Evolutionary conservation across 2,113 vertebrate species (phyloP).

Genomic region (Zosterops japonicus): DNA sequence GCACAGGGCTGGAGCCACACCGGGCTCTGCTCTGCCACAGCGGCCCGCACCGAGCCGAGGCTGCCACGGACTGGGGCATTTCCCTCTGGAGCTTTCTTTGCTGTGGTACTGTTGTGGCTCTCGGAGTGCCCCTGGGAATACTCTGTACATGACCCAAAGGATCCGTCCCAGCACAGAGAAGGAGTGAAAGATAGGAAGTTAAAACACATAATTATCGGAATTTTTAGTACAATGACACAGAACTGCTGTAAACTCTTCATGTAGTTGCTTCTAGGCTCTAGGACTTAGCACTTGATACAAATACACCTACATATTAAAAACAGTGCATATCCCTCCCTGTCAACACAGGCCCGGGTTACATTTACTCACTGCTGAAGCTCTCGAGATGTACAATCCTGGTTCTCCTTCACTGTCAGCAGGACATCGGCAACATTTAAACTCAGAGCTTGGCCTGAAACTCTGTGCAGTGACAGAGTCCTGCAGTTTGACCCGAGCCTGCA

Average conservation of each 20-base stretch:
- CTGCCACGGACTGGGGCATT: background rate
- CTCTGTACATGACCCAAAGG: background rate
- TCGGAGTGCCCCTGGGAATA: background rate
- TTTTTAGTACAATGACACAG: background rate
- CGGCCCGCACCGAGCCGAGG: background rate
- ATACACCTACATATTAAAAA: background rate
- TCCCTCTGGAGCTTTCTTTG: rapidly evolving
- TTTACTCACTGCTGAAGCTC: background rate
- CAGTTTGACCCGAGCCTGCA: background rate
- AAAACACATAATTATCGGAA: background rate
- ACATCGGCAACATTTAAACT: background rate
- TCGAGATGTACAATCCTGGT: background rate
- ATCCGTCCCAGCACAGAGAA: background rate
- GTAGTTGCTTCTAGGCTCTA: background rate
- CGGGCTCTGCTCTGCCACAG: background rate
- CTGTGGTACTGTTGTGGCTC: rapidly evolving
- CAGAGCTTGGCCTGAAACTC: background rate
- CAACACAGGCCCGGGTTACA: background rate
- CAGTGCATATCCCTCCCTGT: background rate
- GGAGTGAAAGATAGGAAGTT: background rate
- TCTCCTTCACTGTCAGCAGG: background rate
- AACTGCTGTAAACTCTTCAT: background rate
- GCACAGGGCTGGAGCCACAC: background rate
- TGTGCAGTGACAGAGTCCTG: background rate
- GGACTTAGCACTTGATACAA: background rate